Conservation (phyloP, 2,888 invertebrate genomes). For the Lasioglossum malachurum region DNA sequence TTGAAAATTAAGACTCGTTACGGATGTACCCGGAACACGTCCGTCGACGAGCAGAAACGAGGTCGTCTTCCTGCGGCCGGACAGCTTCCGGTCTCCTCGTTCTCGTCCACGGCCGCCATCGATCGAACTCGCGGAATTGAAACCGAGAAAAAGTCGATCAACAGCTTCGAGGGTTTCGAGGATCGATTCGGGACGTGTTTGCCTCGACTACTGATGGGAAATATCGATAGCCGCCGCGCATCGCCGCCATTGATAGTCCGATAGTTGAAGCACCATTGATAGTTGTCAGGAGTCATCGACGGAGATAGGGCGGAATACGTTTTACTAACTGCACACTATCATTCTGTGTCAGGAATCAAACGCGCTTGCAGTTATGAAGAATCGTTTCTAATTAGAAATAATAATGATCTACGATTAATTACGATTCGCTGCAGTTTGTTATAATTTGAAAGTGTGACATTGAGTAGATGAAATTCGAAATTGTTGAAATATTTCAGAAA, state of each 20-base stretch:
- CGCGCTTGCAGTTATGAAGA: not conserved
- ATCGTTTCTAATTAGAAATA: too few species aligned
- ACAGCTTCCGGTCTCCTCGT: not conserved
- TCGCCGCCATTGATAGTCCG: not conserved
- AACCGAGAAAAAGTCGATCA: not conserved
- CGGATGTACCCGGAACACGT: not conserved
- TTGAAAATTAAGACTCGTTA: constrained; percentile 42
- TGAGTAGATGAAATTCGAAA: too few species aligned
- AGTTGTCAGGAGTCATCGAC: not conserved
- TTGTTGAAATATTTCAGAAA: too few species aligned
- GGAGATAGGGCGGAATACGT: not conserved
- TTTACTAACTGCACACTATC: not conserved
- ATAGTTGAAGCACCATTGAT: not conserved
- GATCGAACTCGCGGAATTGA: not conserved
- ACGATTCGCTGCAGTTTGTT: too few species aligned
- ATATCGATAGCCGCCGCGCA: not conserved
- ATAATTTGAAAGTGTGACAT: too few species aligned
- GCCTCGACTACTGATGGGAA: not conserved
- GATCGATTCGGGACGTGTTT: not conserved
- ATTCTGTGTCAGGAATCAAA: not conserved
- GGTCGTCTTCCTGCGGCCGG: not conserved
- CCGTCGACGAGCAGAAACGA: constrained; percentile 3
- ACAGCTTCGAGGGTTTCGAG: not conserved
- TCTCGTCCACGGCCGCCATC: not conserved
- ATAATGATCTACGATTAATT: too few species aligned